Percentiles rank a stretch among this genome's conserved stretches.
Evolutionary conservation across 1,140 invertebrate species (phyloP).

Genomic region (Zaprionus africanus): DNA sequence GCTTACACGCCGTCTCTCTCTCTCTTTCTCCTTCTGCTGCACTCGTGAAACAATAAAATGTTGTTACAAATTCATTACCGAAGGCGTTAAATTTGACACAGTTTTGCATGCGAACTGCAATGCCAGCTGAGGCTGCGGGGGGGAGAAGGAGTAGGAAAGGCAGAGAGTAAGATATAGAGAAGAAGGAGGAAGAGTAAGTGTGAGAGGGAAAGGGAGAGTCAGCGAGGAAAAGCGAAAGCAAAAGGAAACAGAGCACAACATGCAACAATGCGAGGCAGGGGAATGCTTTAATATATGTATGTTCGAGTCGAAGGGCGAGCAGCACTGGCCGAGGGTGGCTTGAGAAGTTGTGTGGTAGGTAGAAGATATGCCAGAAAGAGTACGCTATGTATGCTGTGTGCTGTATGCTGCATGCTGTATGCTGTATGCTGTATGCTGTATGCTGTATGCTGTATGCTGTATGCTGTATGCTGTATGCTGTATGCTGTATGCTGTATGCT

Average conservation of each 20-base stretch:
- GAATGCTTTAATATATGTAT: constrained; percentile 36
- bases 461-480: no score
- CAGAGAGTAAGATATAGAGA: neutral
- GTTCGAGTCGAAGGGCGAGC: constrained; percentile 10
- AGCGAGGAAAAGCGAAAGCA: constrained; percentile 2
- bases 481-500: no score
- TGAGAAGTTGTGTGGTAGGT: constrained; percentile 5
- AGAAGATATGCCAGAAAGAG: no score
- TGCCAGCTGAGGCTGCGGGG: constrained; percentile 9
- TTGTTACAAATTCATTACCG: constrained; percentile 83
- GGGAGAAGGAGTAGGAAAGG: constrained; percentile 8
- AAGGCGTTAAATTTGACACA: constrained; percentile 83
- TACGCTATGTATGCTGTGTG: no score
- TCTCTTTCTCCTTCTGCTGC: constrained; percentile 15
- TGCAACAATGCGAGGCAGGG: constrained; percentile 56
- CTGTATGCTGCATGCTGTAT: no score
- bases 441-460: no score
- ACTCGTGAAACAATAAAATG: constrained; percentile 71
- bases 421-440: no score
- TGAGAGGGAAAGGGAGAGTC: constrained; percentile 4
- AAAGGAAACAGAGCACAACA: constrained; percentile 53
- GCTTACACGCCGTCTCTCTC: constrained; percentile 6
- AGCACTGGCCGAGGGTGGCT: constrained; percentile 14
- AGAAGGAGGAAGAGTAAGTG: neutral
- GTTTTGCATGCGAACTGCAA: constrained; percentile 69